Evolutionary conservation across 2,888 invertebrate genomes (phyloP), one percentile per base, ranked within the genome.

Genomic region (Tricholauxania praeusta): DNA sequence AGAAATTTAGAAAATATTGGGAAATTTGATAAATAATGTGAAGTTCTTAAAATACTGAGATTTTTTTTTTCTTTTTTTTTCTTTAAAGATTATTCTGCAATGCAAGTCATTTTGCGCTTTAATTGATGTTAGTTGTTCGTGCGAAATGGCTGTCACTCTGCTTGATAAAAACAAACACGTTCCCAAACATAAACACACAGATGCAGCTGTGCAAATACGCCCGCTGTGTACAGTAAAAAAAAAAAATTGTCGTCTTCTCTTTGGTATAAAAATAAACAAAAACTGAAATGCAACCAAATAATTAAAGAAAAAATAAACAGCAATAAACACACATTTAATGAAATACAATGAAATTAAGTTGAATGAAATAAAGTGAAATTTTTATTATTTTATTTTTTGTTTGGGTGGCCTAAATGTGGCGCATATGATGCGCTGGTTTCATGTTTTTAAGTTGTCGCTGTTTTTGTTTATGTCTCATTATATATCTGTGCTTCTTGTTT

Each of bases 291-390:
- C 53, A 17, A 17, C 53, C 17, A 53, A 53, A 53, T 53, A 53
- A 53, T 17, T 12, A 17, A 14, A 14, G 22, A 14, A 65, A 49
- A 49, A n/a, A 63, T 17, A 63, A 47, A 47, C 57, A 57, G 57
- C 57, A 57, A 39, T 39, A 39, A 39, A 39, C 57, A 57, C 48
- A 63, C 15, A 63, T 47, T 47, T n/a, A 63, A 57, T 28, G 19
- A 19, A 63, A 63, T 63, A 47, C 39, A 63, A 63, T 63, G 63
- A 39, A 47, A 32, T 63, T 17, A 63, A 63, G 15, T 63, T 63
- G 19, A 17, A 39, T 63, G 32, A 47, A 63, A 63, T 47, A 17
- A 63, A 32, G 39, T 63, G 47, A 63, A 63, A 15, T n/a, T 15
- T 10, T 53, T 19, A 12, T 55, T 55, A 22, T 55, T 17, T 19